phyloP scores from a whole-genome alignment of 23 tunicate species.

The Trididemnum miniatum region DNA sequence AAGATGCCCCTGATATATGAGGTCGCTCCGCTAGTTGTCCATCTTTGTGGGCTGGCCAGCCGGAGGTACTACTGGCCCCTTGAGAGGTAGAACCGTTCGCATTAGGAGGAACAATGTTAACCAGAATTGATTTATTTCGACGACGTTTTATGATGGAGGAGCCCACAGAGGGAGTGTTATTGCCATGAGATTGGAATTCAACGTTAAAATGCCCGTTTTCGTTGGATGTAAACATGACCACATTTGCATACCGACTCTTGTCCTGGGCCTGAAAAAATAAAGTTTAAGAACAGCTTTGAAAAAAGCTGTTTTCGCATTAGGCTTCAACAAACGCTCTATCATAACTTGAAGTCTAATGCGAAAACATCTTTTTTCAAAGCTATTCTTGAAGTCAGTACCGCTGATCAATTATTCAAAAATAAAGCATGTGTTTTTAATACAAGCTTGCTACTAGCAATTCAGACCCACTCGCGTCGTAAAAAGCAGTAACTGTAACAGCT shows the following conservation, averaged over 20 bases:
- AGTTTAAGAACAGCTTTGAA: not conserved
- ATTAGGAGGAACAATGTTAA: slow-evolving; percentile 53
- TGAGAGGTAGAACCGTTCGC: slow-evolving; percentile 14
- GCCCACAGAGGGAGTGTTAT: slow-evolving; percentile 1
- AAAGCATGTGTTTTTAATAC: no score
- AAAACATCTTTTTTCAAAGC: no score
- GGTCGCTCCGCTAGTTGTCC: slow-evolving; percentile 37
- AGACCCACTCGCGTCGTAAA: no score
- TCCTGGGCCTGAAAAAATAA: slow-evolving; percentile 42
- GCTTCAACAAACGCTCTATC: no score
- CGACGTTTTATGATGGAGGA: slow-evolving; percentile 10
- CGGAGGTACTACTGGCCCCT: not conserved
- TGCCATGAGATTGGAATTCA: slow-evolving; percentile 38
- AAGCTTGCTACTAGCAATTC: no score
- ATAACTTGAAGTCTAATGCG: no score
- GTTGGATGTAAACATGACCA: slow-evolving; percentile 49
- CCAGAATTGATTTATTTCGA: slow-evolving; percentile 20
- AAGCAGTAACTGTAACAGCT: no score
- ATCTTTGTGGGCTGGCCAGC: slow-evolving; percentile 18
- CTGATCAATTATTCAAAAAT: no score
- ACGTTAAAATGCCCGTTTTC: slow-evolving; percentile 56
- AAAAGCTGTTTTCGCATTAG: no score
- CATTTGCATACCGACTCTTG: slow-evolving; percentile 4
- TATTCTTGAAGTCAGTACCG: no score
- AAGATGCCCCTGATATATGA: slow-evolving; percentile 47